These are phyloP conservation scores for Seladonia tumulorum DNA, from an alignment of 2,888 invertebrate genomes.

Conservation along the genomic window DNA sequence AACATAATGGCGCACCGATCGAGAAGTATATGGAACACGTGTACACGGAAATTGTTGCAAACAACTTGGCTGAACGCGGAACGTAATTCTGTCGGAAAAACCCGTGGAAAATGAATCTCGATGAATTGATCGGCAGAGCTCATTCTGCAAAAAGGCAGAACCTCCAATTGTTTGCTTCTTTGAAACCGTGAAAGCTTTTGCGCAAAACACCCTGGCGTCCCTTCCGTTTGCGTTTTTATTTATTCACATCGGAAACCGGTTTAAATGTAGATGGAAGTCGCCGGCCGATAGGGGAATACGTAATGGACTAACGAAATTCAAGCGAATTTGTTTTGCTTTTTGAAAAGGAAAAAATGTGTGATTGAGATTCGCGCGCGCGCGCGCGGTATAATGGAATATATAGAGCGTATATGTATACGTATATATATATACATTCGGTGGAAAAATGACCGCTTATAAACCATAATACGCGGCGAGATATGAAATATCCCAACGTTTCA, in stretches of 20 bases:
- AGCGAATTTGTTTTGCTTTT: neutral
- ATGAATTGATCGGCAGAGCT: neutral
- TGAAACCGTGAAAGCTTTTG: neutral
- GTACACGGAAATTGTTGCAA: neutral
- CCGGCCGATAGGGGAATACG: neutral
- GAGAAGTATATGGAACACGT: neutral
- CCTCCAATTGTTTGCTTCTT: neutral
- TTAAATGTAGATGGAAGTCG: conserved; percentile 1
- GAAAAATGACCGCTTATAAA: neutral
- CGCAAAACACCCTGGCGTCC: neutral
- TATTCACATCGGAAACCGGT: neutral
- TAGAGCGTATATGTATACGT: too few species aligned
- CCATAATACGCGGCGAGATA: neutral
- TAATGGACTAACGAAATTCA: neutral
- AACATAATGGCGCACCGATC: neutral
- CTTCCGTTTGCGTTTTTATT: neutral
- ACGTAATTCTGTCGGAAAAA: neutral
- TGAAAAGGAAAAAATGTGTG: neutral
- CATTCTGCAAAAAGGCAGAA: neutral
- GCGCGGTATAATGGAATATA: neutral
- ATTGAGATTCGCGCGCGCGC: neutral
- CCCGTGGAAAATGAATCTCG: neutral
- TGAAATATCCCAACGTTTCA: conserved; percentile 32
- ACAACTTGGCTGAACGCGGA: neutral
- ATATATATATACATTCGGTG: neutral